Conservation (phyloP, 1,140 invertebrate species). For the Sarcophaga bullata region DNA sequence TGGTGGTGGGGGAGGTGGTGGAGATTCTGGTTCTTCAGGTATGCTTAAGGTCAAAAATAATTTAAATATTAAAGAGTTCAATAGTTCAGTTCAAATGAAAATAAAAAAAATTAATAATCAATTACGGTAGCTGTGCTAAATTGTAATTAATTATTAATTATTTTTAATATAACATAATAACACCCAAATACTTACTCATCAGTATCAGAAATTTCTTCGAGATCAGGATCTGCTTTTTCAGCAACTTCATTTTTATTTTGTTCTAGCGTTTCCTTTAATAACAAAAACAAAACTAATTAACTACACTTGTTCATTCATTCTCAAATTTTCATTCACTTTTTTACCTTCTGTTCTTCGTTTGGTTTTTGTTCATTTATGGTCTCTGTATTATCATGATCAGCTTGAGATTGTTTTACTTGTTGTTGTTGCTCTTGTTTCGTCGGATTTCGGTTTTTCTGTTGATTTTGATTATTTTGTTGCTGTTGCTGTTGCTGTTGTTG, state of each 20-base stretch:
- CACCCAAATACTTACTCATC: constrained; percentile 57
- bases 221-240: constrained; percentile 44
- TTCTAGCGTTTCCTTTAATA: constrained; percentile 34
- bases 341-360: constrained; percentile 19
- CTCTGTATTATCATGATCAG: not conserved
- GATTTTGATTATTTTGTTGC: not conserved
- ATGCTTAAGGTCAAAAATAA: not conserved
- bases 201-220: constrained; percentile 60
- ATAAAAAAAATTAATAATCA: not conserved
- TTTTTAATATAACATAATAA: not conserved
- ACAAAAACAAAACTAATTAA: constrained; percentile 26
- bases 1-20: constrained; percentile 50
- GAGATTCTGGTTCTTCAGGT: constrained; percentile 17
- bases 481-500: not conserved
- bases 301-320: not conserved
- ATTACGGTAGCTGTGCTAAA: not conserved
- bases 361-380: not conserved
- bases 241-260: constrained; percentile 26
- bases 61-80: constrained; percentile 4
- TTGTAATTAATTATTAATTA: not conserved
- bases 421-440: not conserved
- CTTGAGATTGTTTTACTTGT: not conserved
- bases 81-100: not conserved
- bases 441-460: too few relatives aligned
- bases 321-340: constrained; percentile 10